These are phyloP conservation scores for Ceratoteleas bidentatus DNA, from an alignment of 1,140 invertebrate species.

Conservation along the genomic window DNA sequence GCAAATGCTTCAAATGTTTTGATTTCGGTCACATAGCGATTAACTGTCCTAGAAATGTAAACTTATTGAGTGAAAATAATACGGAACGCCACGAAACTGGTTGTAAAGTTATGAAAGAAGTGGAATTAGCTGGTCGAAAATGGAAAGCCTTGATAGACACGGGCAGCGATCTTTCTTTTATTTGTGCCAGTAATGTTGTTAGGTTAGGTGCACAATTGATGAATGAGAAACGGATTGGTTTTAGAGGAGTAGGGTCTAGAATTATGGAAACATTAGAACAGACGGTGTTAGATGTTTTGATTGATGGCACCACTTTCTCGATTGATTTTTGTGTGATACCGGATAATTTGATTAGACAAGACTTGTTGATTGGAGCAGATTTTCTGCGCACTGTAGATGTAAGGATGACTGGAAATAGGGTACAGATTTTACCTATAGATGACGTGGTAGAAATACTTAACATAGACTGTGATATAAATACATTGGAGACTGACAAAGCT, in stretches of 20 bases:
- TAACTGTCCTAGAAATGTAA: no score
- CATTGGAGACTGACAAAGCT: not conserved
- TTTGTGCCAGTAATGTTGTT: no score
- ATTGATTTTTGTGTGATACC: conserved; percentile 3
- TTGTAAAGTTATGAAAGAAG: no score
- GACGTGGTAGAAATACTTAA: conserved; percentile 1
- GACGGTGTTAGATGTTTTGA: not conserved
- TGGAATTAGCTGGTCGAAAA: no score
- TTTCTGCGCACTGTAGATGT: conserved; percentile 10
- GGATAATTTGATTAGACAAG: conserved; percentile 7
- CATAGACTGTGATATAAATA: conserved; percentile 1
- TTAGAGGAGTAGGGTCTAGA: conserved; percentile 4
- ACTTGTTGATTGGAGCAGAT: conserved; percentile 9
- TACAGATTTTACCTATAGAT: conserved; percentile 9
- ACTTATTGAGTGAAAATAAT: no score
- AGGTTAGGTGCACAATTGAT: no score
- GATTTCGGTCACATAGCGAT: no score
- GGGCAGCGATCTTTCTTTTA: no score
- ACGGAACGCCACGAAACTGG: no score
- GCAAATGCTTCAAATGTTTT: no score
- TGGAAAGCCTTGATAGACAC: no score
- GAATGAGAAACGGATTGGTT: no score
- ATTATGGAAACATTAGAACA: conserved; percentile 11
- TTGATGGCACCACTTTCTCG: not conserved
- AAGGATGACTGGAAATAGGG: not conserved